Percentiles rank a stretch among this genome's conserved stretches.
phyloP scores from a whole-genome alignment of 37 sponge, comb jelly and placozoan species.

The Spongilla lacustris region DNA sequence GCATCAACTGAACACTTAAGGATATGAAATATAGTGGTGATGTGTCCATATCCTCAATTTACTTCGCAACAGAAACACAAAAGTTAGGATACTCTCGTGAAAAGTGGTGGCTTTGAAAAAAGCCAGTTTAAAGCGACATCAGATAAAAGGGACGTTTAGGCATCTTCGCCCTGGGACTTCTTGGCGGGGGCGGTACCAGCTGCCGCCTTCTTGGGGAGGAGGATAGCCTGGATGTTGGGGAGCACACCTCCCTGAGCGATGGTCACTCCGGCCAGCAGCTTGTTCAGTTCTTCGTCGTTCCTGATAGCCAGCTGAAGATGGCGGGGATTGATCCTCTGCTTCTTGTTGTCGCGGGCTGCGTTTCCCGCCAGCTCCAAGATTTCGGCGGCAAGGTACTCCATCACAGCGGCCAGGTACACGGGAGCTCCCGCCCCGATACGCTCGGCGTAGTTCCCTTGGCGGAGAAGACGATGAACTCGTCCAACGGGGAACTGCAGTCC shows the following conservation, averaged over 20 bases:
- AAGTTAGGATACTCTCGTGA: no score
- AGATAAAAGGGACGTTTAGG: no score
- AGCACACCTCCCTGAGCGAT: conserved; percentile 96
- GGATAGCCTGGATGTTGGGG: conserved; percentile 95
- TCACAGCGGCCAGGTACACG: conserved; percentile 92
- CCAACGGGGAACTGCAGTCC: conserved; percentile 96
- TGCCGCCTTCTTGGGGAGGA: conserved; percentile 87
- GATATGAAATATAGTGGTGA: no score
- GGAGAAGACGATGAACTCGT: conserved; percentile 86
- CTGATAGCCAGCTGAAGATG: conserved; percentile 97
- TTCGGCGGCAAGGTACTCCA: conserved; percentile 96
- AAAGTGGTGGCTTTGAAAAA: no score
- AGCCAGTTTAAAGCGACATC: no score
- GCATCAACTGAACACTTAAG: no score
- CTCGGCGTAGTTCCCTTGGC: conserved; percentile 87
- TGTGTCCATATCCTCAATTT: no score
- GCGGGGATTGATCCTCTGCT: conserved; percentile 93
- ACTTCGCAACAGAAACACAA: no score
- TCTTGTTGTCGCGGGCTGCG: conserved; percentile 99
- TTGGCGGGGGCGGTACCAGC: not conserved
- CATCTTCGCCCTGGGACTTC: no score
- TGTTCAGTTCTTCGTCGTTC: conserved; percentile 98
- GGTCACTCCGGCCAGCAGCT: conserved; percentile 91
- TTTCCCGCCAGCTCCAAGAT: conserved; percentile 98
- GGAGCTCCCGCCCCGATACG: conserved; percentile 92